Evolutionary conservation across 2,113 vertebrate genomes (phyloP).

Genomic region (Manacus vitellinus): DNA sequence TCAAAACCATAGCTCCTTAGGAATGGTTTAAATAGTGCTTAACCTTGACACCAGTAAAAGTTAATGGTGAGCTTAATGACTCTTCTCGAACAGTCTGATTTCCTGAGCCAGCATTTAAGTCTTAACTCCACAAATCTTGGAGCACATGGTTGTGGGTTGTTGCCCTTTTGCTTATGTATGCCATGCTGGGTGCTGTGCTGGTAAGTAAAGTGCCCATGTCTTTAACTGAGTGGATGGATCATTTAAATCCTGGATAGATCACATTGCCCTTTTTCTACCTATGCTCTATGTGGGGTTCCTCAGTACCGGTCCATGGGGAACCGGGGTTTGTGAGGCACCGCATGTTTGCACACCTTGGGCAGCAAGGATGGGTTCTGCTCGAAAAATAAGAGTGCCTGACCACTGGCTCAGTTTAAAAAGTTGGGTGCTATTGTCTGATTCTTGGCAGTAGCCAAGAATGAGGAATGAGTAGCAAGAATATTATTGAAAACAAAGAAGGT

Average conservation of each 20-base stretch:
- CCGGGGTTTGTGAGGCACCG: rapidly evolving
- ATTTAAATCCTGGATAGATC: rapidly evolving
- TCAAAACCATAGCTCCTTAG: background rate
- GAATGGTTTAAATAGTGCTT: rapidly evolving
- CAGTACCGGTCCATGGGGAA: background rate
- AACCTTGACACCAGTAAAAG: background rate
- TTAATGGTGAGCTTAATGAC: background rate
- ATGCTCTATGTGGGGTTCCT: rapidly evolving
- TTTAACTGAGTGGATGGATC: rapidly evolving
- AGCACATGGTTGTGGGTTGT: rapidly evolving
- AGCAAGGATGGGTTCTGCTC: background rate
- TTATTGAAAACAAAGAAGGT: background rate
- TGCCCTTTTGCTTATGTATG: rapidly evolving
- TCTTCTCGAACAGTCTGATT: background rate
- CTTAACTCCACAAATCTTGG: background rate
- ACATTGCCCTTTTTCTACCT: background rate
- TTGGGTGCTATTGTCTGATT: background rate
- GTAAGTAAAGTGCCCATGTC: background rate
- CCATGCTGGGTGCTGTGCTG: background rate
- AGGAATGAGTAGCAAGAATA: background rate
- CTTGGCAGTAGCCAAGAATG: background rate
- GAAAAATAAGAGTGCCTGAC: rapidly evolving
- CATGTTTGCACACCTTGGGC: rapidly evolving
- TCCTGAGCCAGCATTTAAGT: background rate
- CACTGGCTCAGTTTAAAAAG: background rate